Conservation (phyloP, 2,797 vertebrate species). For the Squalus acanthias region DNA sequence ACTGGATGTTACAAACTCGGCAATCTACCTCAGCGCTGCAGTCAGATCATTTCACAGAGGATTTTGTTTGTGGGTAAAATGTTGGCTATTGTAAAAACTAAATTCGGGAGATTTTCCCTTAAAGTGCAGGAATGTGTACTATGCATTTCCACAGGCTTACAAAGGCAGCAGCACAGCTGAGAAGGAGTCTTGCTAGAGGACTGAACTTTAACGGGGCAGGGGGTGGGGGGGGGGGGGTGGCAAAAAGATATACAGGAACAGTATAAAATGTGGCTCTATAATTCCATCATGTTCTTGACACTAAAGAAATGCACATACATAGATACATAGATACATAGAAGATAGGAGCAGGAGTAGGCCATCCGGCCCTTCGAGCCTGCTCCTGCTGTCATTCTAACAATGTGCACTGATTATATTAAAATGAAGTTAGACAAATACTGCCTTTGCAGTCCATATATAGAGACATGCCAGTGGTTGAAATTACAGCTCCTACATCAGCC, state of each 20-base stretch:
- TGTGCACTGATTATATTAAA: not conserved
- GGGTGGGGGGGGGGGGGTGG: not conserved
- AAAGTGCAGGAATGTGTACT: not conserved
- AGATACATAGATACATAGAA: no score
- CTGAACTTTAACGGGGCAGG: not conserved
- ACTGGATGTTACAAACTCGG: not conserved
- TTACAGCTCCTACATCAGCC: slow-evolving; percentile 12
- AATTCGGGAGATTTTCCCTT: not conserved
- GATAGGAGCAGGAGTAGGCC: no score
- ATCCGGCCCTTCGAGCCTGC: no score
- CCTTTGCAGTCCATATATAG: not conserved
- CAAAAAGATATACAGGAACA: not conserved
- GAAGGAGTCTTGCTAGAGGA: not conserved
- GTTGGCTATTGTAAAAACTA: not conserved
- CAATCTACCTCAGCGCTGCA: not conserved
- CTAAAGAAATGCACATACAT: not conserved
- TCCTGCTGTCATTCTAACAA: not conserved
- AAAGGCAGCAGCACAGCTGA: no score
- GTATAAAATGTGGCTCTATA: not conserved
- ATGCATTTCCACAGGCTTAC: not conserved
- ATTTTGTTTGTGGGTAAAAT: not conserved
- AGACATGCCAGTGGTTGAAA: not conserved
- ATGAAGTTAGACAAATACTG: not conserved
- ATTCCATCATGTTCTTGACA: not conserved
- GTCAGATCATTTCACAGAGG: not conserved